Evolutionary conservation across 92 coral and sea anemone species (phyloP).

Genomic region (Metridium senile): DNA sequence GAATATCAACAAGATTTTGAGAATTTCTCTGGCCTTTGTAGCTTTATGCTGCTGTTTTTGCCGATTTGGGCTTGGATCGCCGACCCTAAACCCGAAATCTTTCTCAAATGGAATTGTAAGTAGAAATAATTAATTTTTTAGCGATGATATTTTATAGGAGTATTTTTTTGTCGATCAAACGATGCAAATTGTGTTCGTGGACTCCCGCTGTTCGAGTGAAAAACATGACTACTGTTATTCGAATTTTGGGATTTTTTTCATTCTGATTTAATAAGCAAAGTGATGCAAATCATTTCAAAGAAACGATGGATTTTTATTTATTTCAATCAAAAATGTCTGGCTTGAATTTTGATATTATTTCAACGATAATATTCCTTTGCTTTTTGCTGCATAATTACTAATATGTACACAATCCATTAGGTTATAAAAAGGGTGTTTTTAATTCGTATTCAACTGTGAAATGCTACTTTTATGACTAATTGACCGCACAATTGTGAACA

Average conservation of each 20-base stretch:
- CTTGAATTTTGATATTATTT: neutral
- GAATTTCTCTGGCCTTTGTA: neutral
- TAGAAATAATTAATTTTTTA: neutral
- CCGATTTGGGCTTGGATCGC: neutral
- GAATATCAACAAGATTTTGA: neutral
- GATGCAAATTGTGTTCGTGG: neutral
- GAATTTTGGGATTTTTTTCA: too few relatives aligned
- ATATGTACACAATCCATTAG: neutral
- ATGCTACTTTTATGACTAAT: slow-evolving; percentile 2
- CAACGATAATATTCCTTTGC: neutral
- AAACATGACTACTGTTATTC: neutral
- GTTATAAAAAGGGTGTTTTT: neutral
- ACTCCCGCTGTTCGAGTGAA: neutral
- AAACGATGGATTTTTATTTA: neutral
- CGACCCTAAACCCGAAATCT: neutral
- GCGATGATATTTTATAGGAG: neutral
- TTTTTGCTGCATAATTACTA: neutral
- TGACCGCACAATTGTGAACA: neutral
- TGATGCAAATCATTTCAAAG: neutral
- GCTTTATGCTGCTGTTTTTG: neutral
- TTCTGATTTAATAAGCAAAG: neutral
- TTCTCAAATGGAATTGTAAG: slow-evolving; percentile 14
- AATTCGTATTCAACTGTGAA: neutral
- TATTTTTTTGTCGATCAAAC: too few relatives aligned
- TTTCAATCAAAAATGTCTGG: neutral